These are phyloP conservation scores for Meiosimyza platycephala DNA, from an alignment of 2,888 invertebrate genomes.

Conservation along the genomic window DNA sequence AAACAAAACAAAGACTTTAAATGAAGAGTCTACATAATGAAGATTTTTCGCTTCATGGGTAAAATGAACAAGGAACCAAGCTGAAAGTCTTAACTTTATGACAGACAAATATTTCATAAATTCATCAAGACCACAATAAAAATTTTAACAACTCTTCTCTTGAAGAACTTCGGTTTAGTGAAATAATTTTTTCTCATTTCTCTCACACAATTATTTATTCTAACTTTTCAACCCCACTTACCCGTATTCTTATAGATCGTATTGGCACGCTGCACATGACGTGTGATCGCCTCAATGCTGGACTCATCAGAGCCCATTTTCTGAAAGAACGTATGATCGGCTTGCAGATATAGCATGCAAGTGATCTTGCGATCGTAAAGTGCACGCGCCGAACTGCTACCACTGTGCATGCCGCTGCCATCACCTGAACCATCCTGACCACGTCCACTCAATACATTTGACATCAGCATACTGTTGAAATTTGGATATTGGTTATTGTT, in stretches of 20 bases:
- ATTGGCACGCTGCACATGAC: constrained; percentile 94
- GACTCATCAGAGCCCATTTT: constrained; percentile 94
- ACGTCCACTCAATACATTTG: constrained; percentile 58
- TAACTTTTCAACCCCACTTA: constrained; percentile 61
- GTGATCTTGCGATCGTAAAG: constrained; percentile 84
- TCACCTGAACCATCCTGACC: constrained; percentile 36
- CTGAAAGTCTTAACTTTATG: too few species aligned
- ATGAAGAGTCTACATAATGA: too few species aligned
- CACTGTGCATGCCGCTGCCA: constrained; percentile 29
- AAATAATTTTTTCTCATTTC: too few species aligned
- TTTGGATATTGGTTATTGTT: constrained; percentile 55
- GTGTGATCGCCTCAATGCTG: constrained; percentile 94
- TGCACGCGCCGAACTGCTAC: constrained; percentile 58
- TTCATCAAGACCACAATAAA: too few species aligned
- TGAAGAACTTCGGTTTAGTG: too few species aligned
- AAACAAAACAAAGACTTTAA: too few species aligned
- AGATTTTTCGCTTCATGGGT: too few species aligned
- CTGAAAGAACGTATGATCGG: constrained; percentile 95
- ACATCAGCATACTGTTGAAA: constrained; percentile 64
- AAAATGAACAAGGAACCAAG: too few species aligned
- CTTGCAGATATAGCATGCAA: constrained; percentile 95
- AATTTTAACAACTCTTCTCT: not conserved
- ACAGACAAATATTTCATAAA: too few species aligned
- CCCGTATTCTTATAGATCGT: constrained; percentile 87
- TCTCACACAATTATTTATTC: not conserved